Evolutionary conservation across 1,140 invertebrate species (phyloP), one percentile per base, ranked within the genome.

Genomic region (Cyphomyrmex costatus): DNA sequence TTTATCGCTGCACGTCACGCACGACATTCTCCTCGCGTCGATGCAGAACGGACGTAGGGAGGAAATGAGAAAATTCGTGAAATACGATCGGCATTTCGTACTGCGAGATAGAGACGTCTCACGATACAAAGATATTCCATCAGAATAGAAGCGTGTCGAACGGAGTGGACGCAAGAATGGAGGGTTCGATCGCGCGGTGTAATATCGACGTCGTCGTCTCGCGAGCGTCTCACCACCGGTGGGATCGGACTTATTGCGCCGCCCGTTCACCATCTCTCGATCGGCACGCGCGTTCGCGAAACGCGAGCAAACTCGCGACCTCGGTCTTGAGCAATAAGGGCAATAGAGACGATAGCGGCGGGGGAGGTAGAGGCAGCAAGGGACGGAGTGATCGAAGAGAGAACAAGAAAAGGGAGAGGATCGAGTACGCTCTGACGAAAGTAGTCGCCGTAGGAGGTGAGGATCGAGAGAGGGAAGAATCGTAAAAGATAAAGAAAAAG

Each of bases 261-360:
- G 87, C 51, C 87, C 85, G 60, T 89, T 90, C 19, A 88, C 87
- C 90, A 92, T 92, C 86, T 90, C 76, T 70, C 78, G 78, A 89
- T 86, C 61, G 87, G 66, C 33, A 83, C 80, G 85, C 80, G 85
- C 68, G 78, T 70, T 85, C 71, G 74, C 86, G 66, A 63, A 76
- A 85, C 82, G 51, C 74, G 60, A 65, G 49, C 46, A 8, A 14
- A 85, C n/a, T n/a, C 83, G 46, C 82, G n/a, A 30, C 24, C 51
- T 53, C 51, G 49, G 65, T 71, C 66, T 49, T 53, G 33, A 36
- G 60, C 60, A 68, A 68, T 19, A 68, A 68, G 83, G 46, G n/a
- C 30, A n/a, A 78, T 19, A 58, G 51, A 36, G 56, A 70, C 19
- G 58, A 61, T 36, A 3, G 12, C 33, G 12, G 56, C 49, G 51